Evolutionary conservation across 2,888 invertebrate species (phyloP), one percentile per base, ranked within the genome.

Genomic region (Endomychus coccineus): DNA sequence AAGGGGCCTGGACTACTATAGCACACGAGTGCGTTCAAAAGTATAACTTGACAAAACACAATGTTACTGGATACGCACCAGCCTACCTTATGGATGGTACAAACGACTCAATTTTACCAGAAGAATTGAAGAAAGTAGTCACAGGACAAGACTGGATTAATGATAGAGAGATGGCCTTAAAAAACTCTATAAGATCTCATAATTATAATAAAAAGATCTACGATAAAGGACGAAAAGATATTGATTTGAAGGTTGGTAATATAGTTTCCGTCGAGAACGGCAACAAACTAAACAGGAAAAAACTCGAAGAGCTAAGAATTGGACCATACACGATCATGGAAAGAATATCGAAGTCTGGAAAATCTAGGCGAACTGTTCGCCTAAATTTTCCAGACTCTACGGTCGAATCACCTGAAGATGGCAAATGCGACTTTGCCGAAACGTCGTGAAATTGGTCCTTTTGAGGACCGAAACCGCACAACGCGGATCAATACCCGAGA

Each of bases 1-100:
- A 16, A 13, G 15, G 2, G n/a, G 24, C 34, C 3, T 27, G 27
- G 34, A 13, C 27, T 12, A 34, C 27, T 2, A 9, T 25, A 7
- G 34, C 34, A 2, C 9, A 34, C 1, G 2, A 34, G 13, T 34
- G 34, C 12, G 6, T 34, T 2, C n/a, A 27, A 4, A 16, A 27
- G 13, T 27, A 27, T 19, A 34, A 34, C 12, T 12, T 27, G 13
- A 34, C 34, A 6, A 15, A n/a, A 27, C 34, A 34, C 16, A 27
- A 11, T 19, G 17, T 27, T 2, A 34, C 27, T 2, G 13, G 13
- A 10, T 34, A 27, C 22, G 5, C 19, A n/a, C 34, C 34, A n/a
- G 14, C 17, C 6, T 34, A 25, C 9, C 16, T 34, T n/a, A 16
- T 34, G 5, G 2, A 25, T 3, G 34, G 34, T n/a, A 25, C 11